Conservation (phyloP, 2,888 invertebrate species). For the Dysmachus trigonus region DNA sequence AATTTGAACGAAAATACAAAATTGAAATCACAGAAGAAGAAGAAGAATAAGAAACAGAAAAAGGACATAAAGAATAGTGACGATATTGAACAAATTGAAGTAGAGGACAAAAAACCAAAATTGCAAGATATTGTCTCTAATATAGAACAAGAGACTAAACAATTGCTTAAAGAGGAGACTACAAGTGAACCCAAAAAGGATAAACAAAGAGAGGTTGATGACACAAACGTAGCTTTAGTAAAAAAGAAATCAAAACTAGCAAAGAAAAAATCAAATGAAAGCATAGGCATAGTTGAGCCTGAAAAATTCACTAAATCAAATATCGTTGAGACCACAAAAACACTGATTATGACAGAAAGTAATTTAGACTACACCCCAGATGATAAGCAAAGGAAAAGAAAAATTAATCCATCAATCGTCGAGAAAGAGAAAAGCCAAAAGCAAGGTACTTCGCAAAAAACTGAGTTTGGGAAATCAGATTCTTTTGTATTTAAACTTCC, state of each 20-base stretch:
- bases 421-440: not conserved
- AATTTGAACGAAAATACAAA: constrained; percentile 59
- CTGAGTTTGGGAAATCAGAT: not conserved
- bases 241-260: not conserved
- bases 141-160: constrained; percentile 50
- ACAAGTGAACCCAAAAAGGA: not conserved
- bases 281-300: not conserved
- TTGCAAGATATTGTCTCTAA: constrained; percentile 48
- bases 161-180: constrained; percentile 30
- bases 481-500: not conserved
- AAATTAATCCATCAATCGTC: not conserved
- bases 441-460: not conserved
- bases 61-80: constrained; percentile 57
- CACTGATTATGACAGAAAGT: not conserved
- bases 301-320: not conserved
- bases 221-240: not conserved
- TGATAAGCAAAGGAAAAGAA: not conserved
- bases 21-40: constrained; percentile 56
- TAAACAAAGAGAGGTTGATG: constrained; percentile 49
- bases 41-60: constrained; percentile 52
- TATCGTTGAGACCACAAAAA: not conserved
- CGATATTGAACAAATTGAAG: constrained; percentile 31
- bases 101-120: not conserved
- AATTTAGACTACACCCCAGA: not conserved
- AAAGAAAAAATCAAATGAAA: constrained; percentile 12